Evolutionary conservation across 2,113 vertebrate genomes (phyloP).

Genomic region (Pangasianodon gigas): DNA sequence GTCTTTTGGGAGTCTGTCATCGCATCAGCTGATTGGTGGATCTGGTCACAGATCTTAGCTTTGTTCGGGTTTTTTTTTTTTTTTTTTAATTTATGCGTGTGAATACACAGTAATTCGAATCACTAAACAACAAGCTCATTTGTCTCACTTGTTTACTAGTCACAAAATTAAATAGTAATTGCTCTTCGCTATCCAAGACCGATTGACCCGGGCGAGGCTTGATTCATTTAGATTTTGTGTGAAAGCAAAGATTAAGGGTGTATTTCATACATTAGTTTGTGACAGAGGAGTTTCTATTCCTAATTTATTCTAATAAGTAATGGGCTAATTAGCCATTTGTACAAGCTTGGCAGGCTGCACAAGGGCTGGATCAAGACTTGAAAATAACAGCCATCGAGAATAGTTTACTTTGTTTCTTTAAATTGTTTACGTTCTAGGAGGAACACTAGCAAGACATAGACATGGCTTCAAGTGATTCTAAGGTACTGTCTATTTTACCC

Average conservation of each 20-base stretch:
- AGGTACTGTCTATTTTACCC: neutral
- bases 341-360: neutral
- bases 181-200: conserved; percentile 11
- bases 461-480: neutral
- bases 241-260: neutral
- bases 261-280: neutral
- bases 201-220: neutral
- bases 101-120: conserved; percentile 39
- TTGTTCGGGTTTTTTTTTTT: neutral
- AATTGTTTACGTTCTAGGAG: neutral
- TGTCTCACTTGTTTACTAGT: conserved; percentile 39
- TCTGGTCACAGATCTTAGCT: conserved; percentile 31
- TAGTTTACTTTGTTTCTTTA: neutral
- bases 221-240: conserved; percentile 8
- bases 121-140: conserved; percentile 55
- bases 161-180: neutral
- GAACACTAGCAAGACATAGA: neutral
- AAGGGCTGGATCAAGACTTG: neutral
- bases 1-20: conserved; percentile 68
- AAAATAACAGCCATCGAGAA: neutral
- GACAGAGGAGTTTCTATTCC: neutral
- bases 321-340: neutral
- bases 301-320: neutral
- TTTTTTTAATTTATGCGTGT: conserved; percentile 58
- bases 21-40: conserved; percentile 66